Evolutionary conservation across 92 coral and sea anemone species (phyloP).

Genomic region (Porites evermanni): DNA sequence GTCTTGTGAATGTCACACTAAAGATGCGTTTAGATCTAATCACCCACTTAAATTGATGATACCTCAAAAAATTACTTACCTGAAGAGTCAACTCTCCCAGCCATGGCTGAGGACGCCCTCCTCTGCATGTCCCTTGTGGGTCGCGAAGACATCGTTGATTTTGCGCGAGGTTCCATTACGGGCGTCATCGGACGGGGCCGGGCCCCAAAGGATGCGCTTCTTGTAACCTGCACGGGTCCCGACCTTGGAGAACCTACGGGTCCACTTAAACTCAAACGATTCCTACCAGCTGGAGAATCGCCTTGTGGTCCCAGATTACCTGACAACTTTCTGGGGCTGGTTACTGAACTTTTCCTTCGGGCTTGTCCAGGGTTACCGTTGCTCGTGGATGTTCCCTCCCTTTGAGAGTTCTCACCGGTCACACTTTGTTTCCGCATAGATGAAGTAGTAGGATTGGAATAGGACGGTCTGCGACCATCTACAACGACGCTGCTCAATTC

Average conservation of each 20-base stretch:
- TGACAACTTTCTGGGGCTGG: conserved; percentile 49
- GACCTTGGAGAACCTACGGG: conserved; percentile 48
- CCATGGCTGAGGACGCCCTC: conserved; percentile 26
- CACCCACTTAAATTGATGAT: too few relatives aligned
- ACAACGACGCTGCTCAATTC: conserved; percentile 56
- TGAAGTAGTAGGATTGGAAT: conserved; percentile 36
- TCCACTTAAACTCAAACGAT: conserved; percentile 32
- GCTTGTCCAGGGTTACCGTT: conserved; percentile 21
- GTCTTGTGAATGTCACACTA: too few relatives aligned
- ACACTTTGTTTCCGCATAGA: conserved; percentile 38
- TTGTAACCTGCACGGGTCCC: conserved; percentile 38
- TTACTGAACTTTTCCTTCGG: conserved; percentile 32
- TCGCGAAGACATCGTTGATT: conserved; percentile 7
- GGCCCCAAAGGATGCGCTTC: conserved; percentile 73
- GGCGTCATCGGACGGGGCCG: conserved; percentile 47
- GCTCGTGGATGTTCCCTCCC: background rate
- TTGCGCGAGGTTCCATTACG: conserved; percentile 43
- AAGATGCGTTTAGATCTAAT: too few relatives aligned
- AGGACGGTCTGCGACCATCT: conserved; percentile 21
- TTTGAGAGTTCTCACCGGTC: conserved; percentile 8
- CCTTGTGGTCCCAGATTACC: conserved; percentile 30
- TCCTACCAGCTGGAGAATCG: conserved; percentile 15
- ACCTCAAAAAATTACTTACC: conserved; percentile 3
- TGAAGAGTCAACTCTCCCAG: conserved; percentile 7
- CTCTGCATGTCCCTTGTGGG: conserved; percentile 35